Percentiles rank a stretch among this genome's conserved stretches.
Evolutionary conservation across 2,113 vertebrate species (phyloP).

Genomic region (Cavia porcellus): DNA sequence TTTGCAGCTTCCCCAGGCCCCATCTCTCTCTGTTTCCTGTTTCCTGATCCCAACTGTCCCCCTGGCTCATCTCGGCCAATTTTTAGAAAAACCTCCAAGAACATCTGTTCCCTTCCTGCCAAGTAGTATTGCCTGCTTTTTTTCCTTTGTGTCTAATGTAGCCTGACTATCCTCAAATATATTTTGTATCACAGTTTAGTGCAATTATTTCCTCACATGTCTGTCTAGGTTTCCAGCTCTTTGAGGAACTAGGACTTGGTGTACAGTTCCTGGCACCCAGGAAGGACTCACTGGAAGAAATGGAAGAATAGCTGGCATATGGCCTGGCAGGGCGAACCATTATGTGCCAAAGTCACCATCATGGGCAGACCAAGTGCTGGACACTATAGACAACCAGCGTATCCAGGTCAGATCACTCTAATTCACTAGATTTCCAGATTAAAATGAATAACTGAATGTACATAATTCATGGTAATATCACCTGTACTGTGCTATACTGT

Average conservation of each 20-base stretch:
- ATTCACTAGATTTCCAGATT: not conserved
- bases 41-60: not conserved
- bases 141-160: not conserved
- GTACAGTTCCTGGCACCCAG: not conserved
- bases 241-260: not conserved
- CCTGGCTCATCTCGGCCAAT: not conserved
- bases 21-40: not conserved
- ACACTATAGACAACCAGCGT: not conserved
- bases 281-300: not conserved
- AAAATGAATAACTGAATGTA: not conserved
- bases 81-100: not conserved
- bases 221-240: not conserved
- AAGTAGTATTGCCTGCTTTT: rapidly evolving
- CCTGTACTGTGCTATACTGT: not conserved
- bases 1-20: not conserved
- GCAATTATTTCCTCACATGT: not conserved
- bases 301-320: not conserved
- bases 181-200: not conserved
- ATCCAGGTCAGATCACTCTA: not conserved
- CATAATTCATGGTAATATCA: not conserved
- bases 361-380: not conserved
- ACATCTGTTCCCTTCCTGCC: too few species aligned
- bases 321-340: rapidly evolving
- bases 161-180: not conserved
- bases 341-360: not conserved